Percentiles rank a stretch among this genome's conserved stretches.
Conservation (phyloP, 2,888 invertebrate species). For the Drosophila quasianomalipes region DNA sequence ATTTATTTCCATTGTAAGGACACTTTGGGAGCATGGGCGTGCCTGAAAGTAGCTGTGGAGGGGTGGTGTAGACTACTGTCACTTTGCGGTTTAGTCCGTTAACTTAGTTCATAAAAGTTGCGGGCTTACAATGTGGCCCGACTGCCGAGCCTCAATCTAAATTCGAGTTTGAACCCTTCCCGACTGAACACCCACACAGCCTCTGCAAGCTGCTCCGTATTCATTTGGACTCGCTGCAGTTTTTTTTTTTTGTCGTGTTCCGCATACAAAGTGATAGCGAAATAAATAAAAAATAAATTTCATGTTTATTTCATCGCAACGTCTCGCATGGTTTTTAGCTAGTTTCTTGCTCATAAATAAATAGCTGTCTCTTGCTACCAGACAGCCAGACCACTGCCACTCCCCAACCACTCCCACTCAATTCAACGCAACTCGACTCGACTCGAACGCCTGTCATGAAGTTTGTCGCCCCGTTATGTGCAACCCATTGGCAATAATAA, state of each 20-base stretch:
- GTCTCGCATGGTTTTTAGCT: slow-evolving; percentile 65
- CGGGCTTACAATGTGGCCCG: slow-evolving; percentile 36
- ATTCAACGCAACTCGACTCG: neutral
- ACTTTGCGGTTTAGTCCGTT: slow-evolving; percentile 61
- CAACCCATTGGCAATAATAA: slow-evolving; percentile 34
- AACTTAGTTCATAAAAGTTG: slow-evolving; percentile 73
- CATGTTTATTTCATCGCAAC: slow-evolving; percentile 70
- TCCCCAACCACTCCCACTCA: slow-evolving; percentile 11
- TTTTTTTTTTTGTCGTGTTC: slow-evolving; percentile 42
- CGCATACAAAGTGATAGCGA: slow-evolving; percentile 79
- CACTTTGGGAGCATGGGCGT: slow-evolving; percentile 36
- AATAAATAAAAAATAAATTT: slow-evolving; percentile 80
- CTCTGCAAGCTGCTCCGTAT: slow-evolving; percentile 21
- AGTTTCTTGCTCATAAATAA: slow-evolving; percentile 62
- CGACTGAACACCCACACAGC: neutral
- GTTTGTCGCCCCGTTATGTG: slow-evolving; percentile 66
- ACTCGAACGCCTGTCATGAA: slow-evolving; percentile 47
- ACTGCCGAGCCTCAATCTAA: slow-evolving; percentile 37
- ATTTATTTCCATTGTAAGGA: slow-evolving; percentile 63
- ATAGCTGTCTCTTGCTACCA: slow-evolving; percentile 25
- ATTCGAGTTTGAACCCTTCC: slow-evolving; percentile 6
- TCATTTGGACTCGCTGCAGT: slow-evolving; percentile 39
- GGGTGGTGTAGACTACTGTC: slow-evolving; percentile 38
- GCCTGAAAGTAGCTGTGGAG: neutral
- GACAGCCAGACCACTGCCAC: neutral